Evolutionary conservation across 23 tunicate genomes (phyloP), one percentile per base, ranked within the genome.

Genomic region (Trididemnum clinides): DNA sequence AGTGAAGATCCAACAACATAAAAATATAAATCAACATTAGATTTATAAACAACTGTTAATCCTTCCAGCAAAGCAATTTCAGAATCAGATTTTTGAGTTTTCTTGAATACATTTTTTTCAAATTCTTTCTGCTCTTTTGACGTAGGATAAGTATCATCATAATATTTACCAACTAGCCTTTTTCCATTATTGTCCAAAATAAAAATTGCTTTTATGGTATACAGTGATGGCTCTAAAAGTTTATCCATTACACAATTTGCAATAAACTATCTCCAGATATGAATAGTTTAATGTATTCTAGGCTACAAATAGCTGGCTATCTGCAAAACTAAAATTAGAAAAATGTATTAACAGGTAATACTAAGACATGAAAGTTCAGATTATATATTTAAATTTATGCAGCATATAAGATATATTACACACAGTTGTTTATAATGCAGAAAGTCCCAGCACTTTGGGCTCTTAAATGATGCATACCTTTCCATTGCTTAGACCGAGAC

Each of bases 171-270:
- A 6, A 97, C 44, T 18, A 97, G 64, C 35, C 99, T 57, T 64
- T 97, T 93, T 1, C 99, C 99, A 71, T 92, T 93, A 89, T 97
- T 97, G 79, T 97, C 99, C 72, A 97, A 75, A 33, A 97, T 89
- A 10, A 97, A 39, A 28, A 97, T 82, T 22, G 99, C 95, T 77
- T 97, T 97, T 26, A 97, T 75, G 33, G 99, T 85, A 57, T 97
- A 93, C 0, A 97, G 87, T 7, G 97, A 92, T 39, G 99, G 92
- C 33, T 75, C 84, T 7, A 64, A 51, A 0, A 64, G 19, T 4
- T 82, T 77, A 19, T 92, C 97, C 97, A 92, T 92, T n/a, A n/a
- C 66, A 59, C 10, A 44, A 44, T 10, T n/a, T n/a, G n/a, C n/a
- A n/a, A n/a, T n/a, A n/a, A n/a, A n/a, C n/a, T n/a, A n/a, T n/a